phyloP scores from a whole-genome alignment of 2,113 vertebrate species.

The Calyptomena viridis region DNA sequence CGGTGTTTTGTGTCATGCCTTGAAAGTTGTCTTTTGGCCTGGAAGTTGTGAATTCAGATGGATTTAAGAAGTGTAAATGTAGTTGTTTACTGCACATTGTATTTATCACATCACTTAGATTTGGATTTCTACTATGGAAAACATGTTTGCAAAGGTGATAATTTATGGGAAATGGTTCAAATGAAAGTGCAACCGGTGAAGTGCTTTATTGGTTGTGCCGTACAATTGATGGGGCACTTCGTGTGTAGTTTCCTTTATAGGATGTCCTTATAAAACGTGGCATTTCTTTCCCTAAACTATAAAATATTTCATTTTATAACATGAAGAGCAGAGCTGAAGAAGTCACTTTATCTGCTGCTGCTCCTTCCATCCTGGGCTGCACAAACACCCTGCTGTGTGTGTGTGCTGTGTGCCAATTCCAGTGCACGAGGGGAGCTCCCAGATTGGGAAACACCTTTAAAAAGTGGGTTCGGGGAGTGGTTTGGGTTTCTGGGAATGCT shows the following conservation, averaged over 20 bases:
- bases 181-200: background rate
- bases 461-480: background rate
- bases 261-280: fast-evolving
- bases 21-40: background rate
- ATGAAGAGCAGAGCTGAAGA: background rate
- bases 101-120: background rate
- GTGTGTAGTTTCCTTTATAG: background rate
- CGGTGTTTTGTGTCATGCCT: background rate
- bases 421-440: background rate
- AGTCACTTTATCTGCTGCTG: background rate
- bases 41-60: background rate
- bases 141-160: background rate
- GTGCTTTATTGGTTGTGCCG: background rate
- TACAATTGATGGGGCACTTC: background rate
- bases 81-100: background rate
- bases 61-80: background rate
- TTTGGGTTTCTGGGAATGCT: background rate
- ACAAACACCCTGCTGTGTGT: background rate
- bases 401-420: background rate
- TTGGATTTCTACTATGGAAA: background rate
- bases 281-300: background rate
- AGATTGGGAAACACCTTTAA: fast-evolving
- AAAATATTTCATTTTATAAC: background rate
- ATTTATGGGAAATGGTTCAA: background rate
- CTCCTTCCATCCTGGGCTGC: background rate